Percentiles rank a stretch among this genome's conserved stretches.
These are phyloP conservation scores for Chironomus riparius DNA, from an alignment of 2,888 invertebrate genomes.

Conservation along the genomic window DNA sequence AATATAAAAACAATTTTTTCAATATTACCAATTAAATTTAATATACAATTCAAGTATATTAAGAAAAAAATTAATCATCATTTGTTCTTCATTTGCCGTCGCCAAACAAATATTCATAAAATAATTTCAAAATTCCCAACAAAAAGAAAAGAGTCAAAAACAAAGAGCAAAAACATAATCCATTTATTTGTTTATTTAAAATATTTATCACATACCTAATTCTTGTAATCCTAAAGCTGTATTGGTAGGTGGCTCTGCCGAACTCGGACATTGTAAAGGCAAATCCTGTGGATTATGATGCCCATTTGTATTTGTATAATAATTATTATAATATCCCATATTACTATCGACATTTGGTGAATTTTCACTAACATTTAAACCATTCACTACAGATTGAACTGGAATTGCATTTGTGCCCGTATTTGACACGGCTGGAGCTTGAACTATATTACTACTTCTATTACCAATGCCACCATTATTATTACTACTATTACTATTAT, in stretches of 20 bases:
- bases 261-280: conserved; percentile 40
- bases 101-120: too few relatives aligned
- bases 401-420: conserved; percentile 33
- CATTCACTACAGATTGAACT: neutral
- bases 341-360: conserved; percentile 33
- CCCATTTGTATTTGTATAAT: conserved; percentile 34
- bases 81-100: too few relatives aligned
- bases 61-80: too few relatives aligned
- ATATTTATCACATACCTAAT: conserved; percentile 34
- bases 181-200: neutral
- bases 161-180: neutral
- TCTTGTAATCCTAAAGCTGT: conserved; percentile 43
- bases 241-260: conserved; percentile 39
- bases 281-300: conserved; percentile 42
- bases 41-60: too few relatives aligned
- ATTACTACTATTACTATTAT: conserved; percentile 26
- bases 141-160: neutral
- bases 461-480: conserved; percentile 36
- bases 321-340: conserved; percentile 39
- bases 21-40: too few relatives aligned
- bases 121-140: neutral
- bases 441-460: conserved; percentile 36
- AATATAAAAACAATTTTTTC: too few relatives aligned
- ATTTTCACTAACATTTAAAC: conserved; percentile 30
- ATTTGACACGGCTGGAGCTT: conserved; percentile 31